These are phyloP conservation scores for Danio choprae DNA, from an alignment of 2,797 vertebrate genomes.

Conservation along the genomic window DNA sequence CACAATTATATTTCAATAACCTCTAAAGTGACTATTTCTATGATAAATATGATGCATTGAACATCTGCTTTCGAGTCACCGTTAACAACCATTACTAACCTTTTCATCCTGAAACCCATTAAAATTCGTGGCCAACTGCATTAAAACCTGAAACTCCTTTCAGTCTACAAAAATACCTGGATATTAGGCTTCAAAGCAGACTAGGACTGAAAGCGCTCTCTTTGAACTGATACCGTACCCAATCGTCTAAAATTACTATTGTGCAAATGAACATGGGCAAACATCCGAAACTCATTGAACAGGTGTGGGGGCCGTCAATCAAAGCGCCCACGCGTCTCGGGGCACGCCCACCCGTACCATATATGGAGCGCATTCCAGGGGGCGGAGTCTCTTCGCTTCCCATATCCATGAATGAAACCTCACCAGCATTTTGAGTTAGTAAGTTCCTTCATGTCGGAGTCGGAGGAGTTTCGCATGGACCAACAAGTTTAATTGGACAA, in stretches of 20 bases:
- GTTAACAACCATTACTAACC: neutral
- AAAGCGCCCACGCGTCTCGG: slow-evolving; percentile 34
- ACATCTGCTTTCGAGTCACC: neutral
- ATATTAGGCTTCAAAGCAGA: slow-evolving; percentile 40
- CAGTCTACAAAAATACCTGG: slow-evolving; percentile 24
- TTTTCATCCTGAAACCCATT: neutral
- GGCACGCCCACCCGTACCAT: slow-evolving; percentile 62
- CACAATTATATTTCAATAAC: no score
- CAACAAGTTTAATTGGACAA: slow-evolving; percentile 45
- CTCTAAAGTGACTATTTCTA: neutral
- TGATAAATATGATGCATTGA: neutral
- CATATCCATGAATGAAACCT: slow-evolving; percentile 77
- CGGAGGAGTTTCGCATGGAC: slow-evolving; percentile 21
- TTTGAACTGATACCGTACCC: slow-evolving; percentile 43
- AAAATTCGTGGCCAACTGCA: neutral
- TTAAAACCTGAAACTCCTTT: slow-evolving; percentile 9
- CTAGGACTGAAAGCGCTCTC: slow-evolving; percentile 13
- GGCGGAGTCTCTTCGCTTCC: slow-evolving; percentile 72
- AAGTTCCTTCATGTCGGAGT: slow-evolving; percentile 40
- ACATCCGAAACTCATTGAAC: slow-evolving; percentile 51
- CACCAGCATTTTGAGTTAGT: slow-evolving; percentile 17
- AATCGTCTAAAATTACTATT: slow-evolving; percentile 51
- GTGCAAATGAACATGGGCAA: slow-evolving; percentile 48
- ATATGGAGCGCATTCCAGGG: slow-evolving; percentile 72
- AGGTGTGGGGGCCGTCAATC: slow-evolving; percentile 38